phyloP scores from a whole-genome alignment of 2,888 invertebrate species.

The Patella depressa region DNA sequence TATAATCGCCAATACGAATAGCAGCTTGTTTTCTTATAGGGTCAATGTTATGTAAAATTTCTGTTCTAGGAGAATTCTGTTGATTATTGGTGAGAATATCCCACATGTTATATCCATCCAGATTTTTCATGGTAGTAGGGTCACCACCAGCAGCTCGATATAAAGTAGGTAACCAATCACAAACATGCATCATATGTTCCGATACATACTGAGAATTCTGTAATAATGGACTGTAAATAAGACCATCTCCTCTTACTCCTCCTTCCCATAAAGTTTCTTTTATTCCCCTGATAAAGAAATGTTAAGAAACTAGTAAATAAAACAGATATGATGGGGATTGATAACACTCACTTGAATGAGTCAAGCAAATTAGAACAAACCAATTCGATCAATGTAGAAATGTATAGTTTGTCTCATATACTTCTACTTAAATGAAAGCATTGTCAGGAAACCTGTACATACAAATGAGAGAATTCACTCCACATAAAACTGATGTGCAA shows the following conservation, averaged over 20 bases:
- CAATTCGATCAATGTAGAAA: too few relatives aligned
- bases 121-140: constrained; percentile 42
- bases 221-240: constrained; percentile 83
- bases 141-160: constrained; percentile 78
- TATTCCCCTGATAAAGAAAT: constrained; percentile 57
- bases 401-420: too few relatives aligned
- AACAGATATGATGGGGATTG: too few relatives aligned
- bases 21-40: constrained; percentile 47
- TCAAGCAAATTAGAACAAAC: too few relatives aligned
- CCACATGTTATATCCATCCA: constrained; percentile 86
- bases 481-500: too few relatives aligned
- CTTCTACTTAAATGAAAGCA: too few relatives aligned
- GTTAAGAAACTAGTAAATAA: too few relatives aligned
- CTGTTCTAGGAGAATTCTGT: constrained; percentile 76
- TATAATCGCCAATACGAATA: constrained; percentile 62
- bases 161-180: constrained; percentile 92
- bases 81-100: constrained; percentile 77
- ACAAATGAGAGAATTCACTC: too few relatives aligned
- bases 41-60: constrained; percentile 73
- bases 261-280: constrained; percentile 76
- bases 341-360: too few relatives aligned
- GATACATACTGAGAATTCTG: constrained; percentile 78
- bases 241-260: constrained; percentile 85
- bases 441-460: too few relatives aligned
- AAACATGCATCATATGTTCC: constrained; percentile 82